These are phyloP conservation scores for Orientallactaga sibirica DNA, from an alignment of 2,797 vertebrate genomes.

Conservation along the genomic window DNA sequence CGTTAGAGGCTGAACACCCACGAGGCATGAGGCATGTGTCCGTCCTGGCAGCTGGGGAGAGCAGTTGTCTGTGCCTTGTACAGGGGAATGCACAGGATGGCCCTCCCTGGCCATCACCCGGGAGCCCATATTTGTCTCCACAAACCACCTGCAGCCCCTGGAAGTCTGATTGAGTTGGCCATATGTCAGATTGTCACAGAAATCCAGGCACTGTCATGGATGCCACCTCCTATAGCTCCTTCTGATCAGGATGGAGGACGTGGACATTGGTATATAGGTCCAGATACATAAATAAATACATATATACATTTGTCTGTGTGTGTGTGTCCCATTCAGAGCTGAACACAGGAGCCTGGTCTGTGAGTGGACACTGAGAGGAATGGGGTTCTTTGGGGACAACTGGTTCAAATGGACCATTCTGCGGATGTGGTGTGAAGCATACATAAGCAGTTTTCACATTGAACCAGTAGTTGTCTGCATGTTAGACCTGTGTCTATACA, in stretches of 20 bases:
- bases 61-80: neutral
- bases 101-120: neutral
- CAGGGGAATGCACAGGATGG: fast-evolving
- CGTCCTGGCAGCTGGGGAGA: neutral
- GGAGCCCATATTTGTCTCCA: neutral
- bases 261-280: no score
- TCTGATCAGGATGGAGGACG: neutral
- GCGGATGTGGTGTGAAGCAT: neutral
- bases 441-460: neutral
- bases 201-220: fast-evolving
- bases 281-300: no score
- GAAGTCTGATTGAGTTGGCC: neutral
- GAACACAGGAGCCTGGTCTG: no score
- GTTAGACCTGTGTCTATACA: neutral
- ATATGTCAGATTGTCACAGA: fast-evolving
- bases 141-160: neutral
- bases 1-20: fast-evolving
- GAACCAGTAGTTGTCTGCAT: neutral
- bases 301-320: no score
- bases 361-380: no score
- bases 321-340: no score
- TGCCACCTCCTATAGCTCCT: fast-evolving
- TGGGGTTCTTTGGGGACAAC: no score
- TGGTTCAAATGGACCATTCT: no score
- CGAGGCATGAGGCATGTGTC: fast-evolving